Conservation (phyloP, 2,888 invertebrate genomes). For the Eupelmus urozonus region DNA sequence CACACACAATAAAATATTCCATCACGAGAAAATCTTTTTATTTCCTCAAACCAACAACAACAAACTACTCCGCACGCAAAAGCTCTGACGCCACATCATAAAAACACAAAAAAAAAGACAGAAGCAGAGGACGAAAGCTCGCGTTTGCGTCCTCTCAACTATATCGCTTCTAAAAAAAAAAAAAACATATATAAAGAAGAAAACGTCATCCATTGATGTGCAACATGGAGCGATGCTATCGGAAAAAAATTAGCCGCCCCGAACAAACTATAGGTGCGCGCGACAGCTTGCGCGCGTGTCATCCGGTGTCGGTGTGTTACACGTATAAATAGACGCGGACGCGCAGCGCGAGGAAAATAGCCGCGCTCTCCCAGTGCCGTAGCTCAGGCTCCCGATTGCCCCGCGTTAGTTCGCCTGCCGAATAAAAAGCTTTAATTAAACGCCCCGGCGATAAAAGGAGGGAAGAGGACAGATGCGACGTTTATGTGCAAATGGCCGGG, state of each 20-base stretch:
- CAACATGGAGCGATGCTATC: too few species aligned
- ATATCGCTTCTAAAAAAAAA: background rate
- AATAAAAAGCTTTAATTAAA: slow-evolving; percentile 1
- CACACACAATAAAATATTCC: background rate
- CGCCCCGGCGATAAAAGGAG: slow-evolving; percentile 8
- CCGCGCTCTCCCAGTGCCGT: background rate
- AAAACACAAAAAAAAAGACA: background rate
- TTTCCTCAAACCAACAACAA: too few species aligned
- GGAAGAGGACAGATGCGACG: slow-evolving; percentile 11
- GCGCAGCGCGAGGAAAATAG: background rate
- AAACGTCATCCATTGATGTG: too few species aligned
- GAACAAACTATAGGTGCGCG: too few species aligned
- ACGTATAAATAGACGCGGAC: background rate
- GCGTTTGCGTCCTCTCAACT: background rate
- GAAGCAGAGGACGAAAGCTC: background rate
- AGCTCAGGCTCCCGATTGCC: background rate
- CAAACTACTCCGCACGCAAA: background rate
- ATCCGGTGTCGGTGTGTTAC: too few species aligned
- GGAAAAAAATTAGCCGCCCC: too few species aligned
- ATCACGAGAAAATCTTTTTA: too few species aligned
- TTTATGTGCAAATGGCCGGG: slow-evolving; percentile 45
- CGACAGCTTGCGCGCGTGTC: too few species aligned
- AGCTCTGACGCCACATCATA: background rate
- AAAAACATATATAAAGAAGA: too few species aligned
- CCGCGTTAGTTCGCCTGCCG: background rate